Evolutionary conservation across 2,113 vertebrate genomes (phyloP), one percentile per base, ranked within the genome.

Genomic region (Theristicus caerulescens): DNA sequence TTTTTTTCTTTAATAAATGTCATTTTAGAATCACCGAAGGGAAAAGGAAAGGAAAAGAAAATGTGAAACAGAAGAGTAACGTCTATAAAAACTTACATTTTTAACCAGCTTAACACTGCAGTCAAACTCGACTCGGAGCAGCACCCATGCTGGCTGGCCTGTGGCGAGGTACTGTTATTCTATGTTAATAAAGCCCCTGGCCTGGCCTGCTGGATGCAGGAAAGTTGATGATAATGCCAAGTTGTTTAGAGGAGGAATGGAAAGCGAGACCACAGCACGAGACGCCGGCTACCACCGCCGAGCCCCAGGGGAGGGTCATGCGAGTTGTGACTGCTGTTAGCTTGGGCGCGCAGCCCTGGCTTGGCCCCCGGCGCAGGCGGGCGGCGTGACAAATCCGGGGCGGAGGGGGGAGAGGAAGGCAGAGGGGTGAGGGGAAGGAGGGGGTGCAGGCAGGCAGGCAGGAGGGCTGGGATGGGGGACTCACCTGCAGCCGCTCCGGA

Each of bases 71-170:
- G 86, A 67, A 80, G 52, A 49, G 87, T 52, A 86, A 67, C 4
- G 4, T 86, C 95, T 84, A 70, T 89, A 94, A 95, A 97, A 96
- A 93, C 83, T 74, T 79, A 59, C 47, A 78, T 93, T 90, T 95
- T 91, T 83, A 82, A 64, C 66, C 93, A 74, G 76, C 6, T 78
- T 87, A 93, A 84, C 89, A 36, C 64, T 78, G 64, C 69, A 67
- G 74, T 89, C 74, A 22, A 49, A 66, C 47, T 66, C 42, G 65
- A 58, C 79, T 97, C 55, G 64, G 46, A 82, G 82, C 29, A 91
- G 82, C 87, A 91, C 69, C 90, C 89, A n/a, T 73, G 88, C 96
- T 92, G 81, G 64, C 86, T 85, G 81, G 86, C 80, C 87, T 78
- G 76, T n/a, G 42, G 80, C 29, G 51, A 93, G 67, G 54, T 25